Evolutionary conservation across 2,113 vertebrate species (phyloP), one percentile per base, ranked within the genome.

Genomic region (Poecile atricapillus): DNA sequence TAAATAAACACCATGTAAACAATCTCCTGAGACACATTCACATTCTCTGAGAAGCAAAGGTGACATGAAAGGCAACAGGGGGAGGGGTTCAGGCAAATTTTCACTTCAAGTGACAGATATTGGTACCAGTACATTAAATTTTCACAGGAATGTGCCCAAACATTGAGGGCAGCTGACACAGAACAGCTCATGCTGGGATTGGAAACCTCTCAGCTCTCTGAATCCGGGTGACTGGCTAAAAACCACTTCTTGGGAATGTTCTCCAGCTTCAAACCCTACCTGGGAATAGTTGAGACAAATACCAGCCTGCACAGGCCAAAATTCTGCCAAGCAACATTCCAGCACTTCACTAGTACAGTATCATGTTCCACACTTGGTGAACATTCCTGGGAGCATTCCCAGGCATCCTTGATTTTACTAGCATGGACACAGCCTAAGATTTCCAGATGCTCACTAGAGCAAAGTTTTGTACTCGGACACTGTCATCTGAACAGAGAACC

Each of bases 371-470:
- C 63, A 1, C 30, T 62, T 83, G 95, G 93, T 81, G 93, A 96
- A 93, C 93, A 75, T 94, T 96, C 91, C 91, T 87, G 93, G 87
- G 91, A 96, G 91, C 96, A 75, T 94, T 95, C 93, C 93, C 95
- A 96, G 94, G 96, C 94, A 92, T 96, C 96, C 89, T 44, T 35
- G 64, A 46, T 83, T 95, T 96, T 94, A 92, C 83, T 77, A 74
- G 87, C 10, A 33, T 25, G 89, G 91, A 94, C 76, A 74, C 59
- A 91, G 87, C 30, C 69, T 89, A 52, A 81, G 64, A 90, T 94
- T 96, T 95, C 91, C 96, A 96, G 89, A 95, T 87, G 87, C 94
- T 93, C n/a, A 47, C 47, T n/a, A 90, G 71, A 60, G 50, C 50
- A 43, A 90, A 67, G 60, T 39, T 81, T 63, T 89, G 86, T 94